A percentile compares a stretch with the other conserved stretches of the same genome.
These are phyloP conservation scores for Axinella damicornis DNA, from an alignment of 37 sponge, comb jelly and placozoan species.

Conservation along the genomic window DNA sequence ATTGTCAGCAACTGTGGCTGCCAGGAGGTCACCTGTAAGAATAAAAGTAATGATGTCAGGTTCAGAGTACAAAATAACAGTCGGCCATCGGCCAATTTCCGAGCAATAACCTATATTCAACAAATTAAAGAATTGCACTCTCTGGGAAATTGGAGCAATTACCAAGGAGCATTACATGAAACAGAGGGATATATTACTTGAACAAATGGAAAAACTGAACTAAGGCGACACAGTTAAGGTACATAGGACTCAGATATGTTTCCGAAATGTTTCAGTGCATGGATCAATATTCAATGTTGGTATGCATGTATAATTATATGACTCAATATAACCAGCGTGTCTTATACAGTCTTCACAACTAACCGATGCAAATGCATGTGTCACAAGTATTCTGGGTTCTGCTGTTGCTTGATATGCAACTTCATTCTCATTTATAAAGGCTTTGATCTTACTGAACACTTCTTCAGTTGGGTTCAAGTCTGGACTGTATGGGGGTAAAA, in stretches of 20 bases:
- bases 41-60: too few relatives aligned
- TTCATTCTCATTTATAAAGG: neutral
- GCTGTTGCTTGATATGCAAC: neutral
- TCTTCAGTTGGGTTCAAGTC: slow-evolving; percentile 18
- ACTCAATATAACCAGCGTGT: slow-evolving; percentile 15
- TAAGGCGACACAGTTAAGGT: neutral
- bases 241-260: too few relatives aligned
- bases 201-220: neutral
- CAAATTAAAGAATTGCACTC: slow-evolving; percentile 4
- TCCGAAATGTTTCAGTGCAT: too few relatives aligned
- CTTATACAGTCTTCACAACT: slow-evolving; percentile 1
- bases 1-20: too few relatives aligned
- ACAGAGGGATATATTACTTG: neutral
- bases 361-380: neutral
- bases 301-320: neutral
- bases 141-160: neutral
- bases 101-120: neutral
- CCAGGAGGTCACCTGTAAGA: neutral
- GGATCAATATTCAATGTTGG: neutral
- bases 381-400: neutral
- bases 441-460: slow-evolving; percentile 12
- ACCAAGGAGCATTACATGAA: neutral
- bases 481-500: slow-evolving; percentile 24
- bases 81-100: too few relatives aligned
- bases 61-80: too few relatives aligned